phyloP scores from a whole-genome alignment of 2,113 vertebrate genomes.

The Lagopus leucura region DNA sequence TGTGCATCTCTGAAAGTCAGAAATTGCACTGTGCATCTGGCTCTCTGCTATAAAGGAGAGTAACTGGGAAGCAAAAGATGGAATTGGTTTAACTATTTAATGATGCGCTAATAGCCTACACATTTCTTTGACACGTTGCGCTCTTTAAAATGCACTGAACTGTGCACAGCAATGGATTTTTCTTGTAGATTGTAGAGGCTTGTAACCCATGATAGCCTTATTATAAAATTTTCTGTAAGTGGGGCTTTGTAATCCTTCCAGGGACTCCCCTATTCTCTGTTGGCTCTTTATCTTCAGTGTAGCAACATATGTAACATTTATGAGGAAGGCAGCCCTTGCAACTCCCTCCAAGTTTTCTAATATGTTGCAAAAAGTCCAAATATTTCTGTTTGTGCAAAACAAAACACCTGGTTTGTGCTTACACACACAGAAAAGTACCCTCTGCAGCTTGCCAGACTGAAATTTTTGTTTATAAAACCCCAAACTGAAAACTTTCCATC shows the following conservation, averaged over 20 bases:
- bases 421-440: not conserved
- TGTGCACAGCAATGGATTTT: not conserved
- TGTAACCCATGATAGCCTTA: conserved; percentile 18
- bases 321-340: not conserved
- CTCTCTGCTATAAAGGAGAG: not conserved
- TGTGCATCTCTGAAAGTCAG: conserved; percentile 24
- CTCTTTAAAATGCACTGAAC: not conserved
- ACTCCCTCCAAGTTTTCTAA: not conserved
- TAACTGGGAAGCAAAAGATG: conserved; percentile 27
- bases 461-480: not conserved
- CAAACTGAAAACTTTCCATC: not conserved
- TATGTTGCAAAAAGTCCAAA: not conserved
- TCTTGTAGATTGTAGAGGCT: conserved; percentile 3
- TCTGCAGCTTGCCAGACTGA: not conserved
- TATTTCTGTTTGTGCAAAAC: conserved; percentile 12
- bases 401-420: not conserved
- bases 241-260: conserved; percentile 19
- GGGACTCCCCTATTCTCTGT: not conserved
- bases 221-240: conserved; percentile 19
- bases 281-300: conserved; percentile 1
- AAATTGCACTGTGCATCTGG: conserved; percentile 26
- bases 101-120: conserved; percentile 50
- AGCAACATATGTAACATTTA: conserved; percentile 1
- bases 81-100: conserved; percentile 40
- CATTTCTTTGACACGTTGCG: conserved; percentile 44